Evolutionary conservation across 1,140 invertebrate genomes (phyloP).

Genomic region (Colletes latitarsis): DNA sequence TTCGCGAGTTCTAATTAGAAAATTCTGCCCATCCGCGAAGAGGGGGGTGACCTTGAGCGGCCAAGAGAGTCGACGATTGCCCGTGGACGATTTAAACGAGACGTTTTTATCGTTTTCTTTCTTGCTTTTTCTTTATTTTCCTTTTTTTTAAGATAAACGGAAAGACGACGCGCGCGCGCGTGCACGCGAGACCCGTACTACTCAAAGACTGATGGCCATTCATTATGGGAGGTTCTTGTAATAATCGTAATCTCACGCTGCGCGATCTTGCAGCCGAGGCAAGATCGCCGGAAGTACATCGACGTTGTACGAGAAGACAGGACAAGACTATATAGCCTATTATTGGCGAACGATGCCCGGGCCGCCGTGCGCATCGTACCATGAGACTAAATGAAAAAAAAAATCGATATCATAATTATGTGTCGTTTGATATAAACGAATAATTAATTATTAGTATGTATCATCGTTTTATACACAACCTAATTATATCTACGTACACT

Average conservation of each 20-base stretch:
- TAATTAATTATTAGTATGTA: constrained; percentile 78
- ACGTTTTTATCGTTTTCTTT: neutral
- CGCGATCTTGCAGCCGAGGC: constrained; percentile 18
- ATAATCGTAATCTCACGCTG: constrained; percentile 66
- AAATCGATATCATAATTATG: constrained; percentile 80
- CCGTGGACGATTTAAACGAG: constrained; percentile 3
- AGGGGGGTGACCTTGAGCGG: too few species aligned
- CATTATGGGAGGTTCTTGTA: constrained; percentile 71
- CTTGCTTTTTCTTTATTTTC: neutral
- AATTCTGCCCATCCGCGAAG: too few species aligned
- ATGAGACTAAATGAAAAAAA: constrained; percentile 77
- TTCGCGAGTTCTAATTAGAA: too few species aligned
- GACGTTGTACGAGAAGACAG: constrained; percentile 71
- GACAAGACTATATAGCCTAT: constrained; percentile 77
- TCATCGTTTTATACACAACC: constrained; percentile 81
- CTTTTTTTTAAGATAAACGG: neutral
- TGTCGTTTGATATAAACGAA: constrained; percentile 80
- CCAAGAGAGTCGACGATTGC: constrained; percentile 2
- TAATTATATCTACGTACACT: constrained; percentile 80
- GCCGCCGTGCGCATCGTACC: constrained; percentile 71
- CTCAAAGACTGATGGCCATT: constrained; percentile 70
- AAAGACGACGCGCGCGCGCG: neutral
- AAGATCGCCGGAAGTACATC: constrained; percentile 59
- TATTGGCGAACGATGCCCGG: constrained; percentile 68
- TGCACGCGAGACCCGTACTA: neutral